Conservation (phyloP, 30 jellyfish, hydroid and myxozoan genomes). For the Hydractinia symbiolongicarpus region DNA sequence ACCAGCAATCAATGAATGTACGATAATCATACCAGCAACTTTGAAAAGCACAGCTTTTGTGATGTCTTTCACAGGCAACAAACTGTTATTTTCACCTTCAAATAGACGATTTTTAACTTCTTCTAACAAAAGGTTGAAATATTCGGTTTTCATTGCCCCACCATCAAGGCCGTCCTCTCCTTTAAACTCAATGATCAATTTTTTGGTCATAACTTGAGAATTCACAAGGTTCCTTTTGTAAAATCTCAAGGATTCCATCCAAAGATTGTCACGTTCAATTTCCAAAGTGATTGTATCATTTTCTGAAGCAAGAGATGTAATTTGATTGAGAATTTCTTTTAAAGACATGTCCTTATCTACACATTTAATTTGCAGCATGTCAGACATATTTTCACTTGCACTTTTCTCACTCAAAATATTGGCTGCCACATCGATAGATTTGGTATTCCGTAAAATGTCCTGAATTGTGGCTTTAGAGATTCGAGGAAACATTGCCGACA, state of each 20-base stretch:
- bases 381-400: no score
- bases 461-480: no score
- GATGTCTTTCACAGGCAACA: conserved; percentile 8
- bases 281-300: not conserved
- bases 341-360: no score
- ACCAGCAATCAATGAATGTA: not conserved
- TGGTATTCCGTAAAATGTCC: no score
- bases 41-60: conserved; percentile 11
- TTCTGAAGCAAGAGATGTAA: no score
- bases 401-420: no score
- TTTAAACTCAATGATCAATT: conserved; percentile 3
- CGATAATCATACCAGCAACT: not conserved
- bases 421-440: no score
- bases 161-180: conserved; percentile 22
- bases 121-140: conserved; percentile 5
- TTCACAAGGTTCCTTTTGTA: conserved; percentile 4
- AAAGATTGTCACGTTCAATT: conserved; percentile 11
- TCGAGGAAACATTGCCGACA: no score
- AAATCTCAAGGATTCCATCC: conserved; percentile 15
- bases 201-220: not conserved
- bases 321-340: no score
- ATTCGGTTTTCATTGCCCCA: conserved; percentile 24
- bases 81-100: conserved; percentile 16
- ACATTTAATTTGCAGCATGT: no score
- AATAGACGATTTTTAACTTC: conserved; percentile 8